phyloP scores from a whole-genome alignment of 2,113 vertebrate genomes.

The Orycteropus afer region DNA sequence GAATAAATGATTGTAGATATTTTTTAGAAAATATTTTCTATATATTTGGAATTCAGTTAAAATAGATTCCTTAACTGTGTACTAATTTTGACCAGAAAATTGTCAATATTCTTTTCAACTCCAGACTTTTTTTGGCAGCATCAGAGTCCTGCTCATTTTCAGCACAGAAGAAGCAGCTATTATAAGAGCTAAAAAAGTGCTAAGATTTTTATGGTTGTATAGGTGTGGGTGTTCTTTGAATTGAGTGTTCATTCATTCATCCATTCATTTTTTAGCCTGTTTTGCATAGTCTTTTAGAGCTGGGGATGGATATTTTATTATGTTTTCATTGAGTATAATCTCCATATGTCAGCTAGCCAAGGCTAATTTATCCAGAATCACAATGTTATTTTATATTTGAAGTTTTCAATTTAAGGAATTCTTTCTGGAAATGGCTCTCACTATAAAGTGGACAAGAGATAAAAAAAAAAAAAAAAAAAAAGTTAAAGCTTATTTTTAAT shows the following conservation, averaged over 20 bases:
- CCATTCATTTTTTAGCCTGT: background rate
- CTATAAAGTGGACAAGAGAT: background rate
- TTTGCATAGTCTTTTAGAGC: background rate
- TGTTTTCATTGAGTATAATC: background rate
- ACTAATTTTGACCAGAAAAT: background rate
- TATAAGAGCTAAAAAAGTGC: background rate
- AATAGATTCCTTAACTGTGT: background rate
- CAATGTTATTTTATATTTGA: background rate
- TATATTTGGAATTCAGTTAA: background rate
- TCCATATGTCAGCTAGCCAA: background rate
- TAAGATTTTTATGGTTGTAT: background rate
- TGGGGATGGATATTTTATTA: background rate
- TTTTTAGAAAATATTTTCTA: background rate
- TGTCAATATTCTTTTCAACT: background rate
- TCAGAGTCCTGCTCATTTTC: background rate
- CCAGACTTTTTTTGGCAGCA: accelerated
- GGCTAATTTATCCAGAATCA: background rate
- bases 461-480: too few relatives aligned
- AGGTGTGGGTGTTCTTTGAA: background rate
- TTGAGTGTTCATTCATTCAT: background rate
- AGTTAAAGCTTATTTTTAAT: background rate
- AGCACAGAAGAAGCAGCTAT: background rate
- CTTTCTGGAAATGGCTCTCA: background rate
- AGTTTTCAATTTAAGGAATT: background rate
- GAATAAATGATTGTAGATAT: background rate